Base-by-base conservation (phyloP, 2,113 vertebrate species). In the Mystacornis crossleyi region DNA sequence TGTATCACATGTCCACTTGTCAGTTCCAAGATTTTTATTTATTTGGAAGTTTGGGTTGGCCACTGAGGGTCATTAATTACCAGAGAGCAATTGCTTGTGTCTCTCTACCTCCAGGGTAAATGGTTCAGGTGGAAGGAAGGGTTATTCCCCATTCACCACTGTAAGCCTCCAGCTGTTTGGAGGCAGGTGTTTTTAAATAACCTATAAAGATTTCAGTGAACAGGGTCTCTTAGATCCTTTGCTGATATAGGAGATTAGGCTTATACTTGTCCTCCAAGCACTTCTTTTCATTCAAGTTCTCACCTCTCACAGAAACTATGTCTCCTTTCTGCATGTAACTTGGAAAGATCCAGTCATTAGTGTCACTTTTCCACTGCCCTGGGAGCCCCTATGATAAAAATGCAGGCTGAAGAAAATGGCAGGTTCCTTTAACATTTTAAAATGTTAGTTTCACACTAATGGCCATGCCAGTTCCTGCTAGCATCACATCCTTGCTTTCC, bases 1-100 rank as follows among this genome's bases (percentile, higher is more conserved):
- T 92, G 78, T 89, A 91, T 95, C 1, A 2, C 77, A 65, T 66
- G 84, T 87, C 93, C 94, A 95, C 79, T 93, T 95, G 91, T 92
- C 95, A 90, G 75, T 73, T 92, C 54, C 77, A 86, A 93, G 84
- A 71, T 83, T 96, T 89, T 94, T 91, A 91, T 96, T 93, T 92
- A 67, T 90, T 93, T 92, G 7, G 14, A 83, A 81, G 54, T 93
- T 94, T 86, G 69, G 54, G 15, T 67, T 87, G 71, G 26, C 54
- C 71, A 67, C 72, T 90, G 72, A 91, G 75, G 58, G 57, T 94
- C 80, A 48, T 96, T 94, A 94, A 97, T 96, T 94, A 93, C 43
- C 29, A 60, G 40, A 77, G 64, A 91, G 47, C 62, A 93, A 72
- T 61, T 75, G 47, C 45, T 70, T 82, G 74, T 91, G 51, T 79